Base-by-base conservation (phyloP, 2,888 invertebrate species). In the Rhyacophila evoluta region DNA sequence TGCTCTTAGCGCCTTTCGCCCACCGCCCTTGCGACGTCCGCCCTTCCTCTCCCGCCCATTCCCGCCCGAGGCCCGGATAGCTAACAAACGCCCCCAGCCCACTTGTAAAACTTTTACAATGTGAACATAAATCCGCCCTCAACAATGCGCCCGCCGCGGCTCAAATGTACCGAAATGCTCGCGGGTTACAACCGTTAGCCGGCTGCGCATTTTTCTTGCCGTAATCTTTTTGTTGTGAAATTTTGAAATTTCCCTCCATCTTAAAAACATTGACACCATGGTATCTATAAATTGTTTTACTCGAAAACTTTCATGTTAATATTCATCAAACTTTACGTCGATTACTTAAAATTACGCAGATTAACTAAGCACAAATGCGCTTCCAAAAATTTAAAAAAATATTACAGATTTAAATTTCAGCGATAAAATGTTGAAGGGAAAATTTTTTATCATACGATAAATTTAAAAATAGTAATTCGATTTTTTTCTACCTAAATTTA, bases 81-180 rank as follows among this genome's bases (percentile, higher is more conserved):
- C 81, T 78, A 81, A 78, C 79, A 80, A 79, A 79, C 79, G 79
- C 78, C 81, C 80, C 80, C 82, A 74, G 80, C 79, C 82, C 80
- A 82, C 82, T 82, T 82, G 82, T 82, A 82, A 82, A 82, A 82
- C 80, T 82, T 82, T 82, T 82, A 82, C 82, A 82, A 80, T 80
- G 80, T 75, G 75, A 79, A 80, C 82, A 82, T 82, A 82, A 82
- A 82, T 82, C 78, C 80, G 80, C 77, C 79, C 80, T 77, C 82
- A 82, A 82, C 80, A 82, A 75, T 74, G 82, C 79, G 75, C 80
- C 80, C 76, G 77, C 74, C 77, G 73, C 78, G 70, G 78, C 75
- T 71, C 74, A 78, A 78, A 78, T 72, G 78, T 78, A 78, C 39
- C 75, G 33, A 74, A 80, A 78, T 78, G 78, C 80, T 80, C 78